Evolutionary conservation across 2,113 vertebrate genomes (phyloP), one percentile per base, ranked within the genome.

Genomic region (Podarcis raffonei): DNA sequence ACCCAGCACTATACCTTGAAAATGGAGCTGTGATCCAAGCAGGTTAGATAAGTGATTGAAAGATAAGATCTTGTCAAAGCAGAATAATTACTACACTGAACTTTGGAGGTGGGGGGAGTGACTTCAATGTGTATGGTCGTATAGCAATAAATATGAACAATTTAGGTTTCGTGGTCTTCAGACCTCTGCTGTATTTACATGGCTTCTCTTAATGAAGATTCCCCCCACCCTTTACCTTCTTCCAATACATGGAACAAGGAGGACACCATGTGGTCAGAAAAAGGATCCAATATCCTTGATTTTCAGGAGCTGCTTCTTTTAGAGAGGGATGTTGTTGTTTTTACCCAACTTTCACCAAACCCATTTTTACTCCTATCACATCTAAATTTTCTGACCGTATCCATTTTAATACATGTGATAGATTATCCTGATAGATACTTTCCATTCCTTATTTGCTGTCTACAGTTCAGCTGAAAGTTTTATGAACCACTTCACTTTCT

Each of bases 201-300:
- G 66, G 62, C 0, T 39, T 90, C 79, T 75, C 65, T 83, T 27
- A 87, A 89, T 84, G 22, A 82, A 92, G 75, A 92, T 90, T 66
- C 87, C 87, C 86, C 37, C 37, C 62, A 57, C 79, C 80, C 83
- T 66, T 89, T 93, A 85, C 65, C 86, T 85, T 88, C 84, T 81
- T 75, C 57, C 68, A 89, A 76, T 69, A 22, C 30, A 16, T 88
- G 90, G 93, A 93, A 80, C 83, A 90, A 95, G 90, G 90, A 93
- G 92, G 95, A 94, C 95, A 95, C 92, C 95, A 80, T 88, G 93
- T 95, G 95, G 95, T 83, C 93, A 91, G 13, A 78, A 2, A 89
- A 20, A 93, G 78, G 85, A 92, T 90, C 88, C 92, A 87, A 83
- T 0, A 32, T 90, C 81, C 74, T 86, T 89, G 53, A 27, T 85